Percentiles rank a stretch among this genome's conserved stretches.
phyloP scores from a whole-genome alignment of 2,113 vertebrate genomes.

The Stictonetta naevosa region DNA sequence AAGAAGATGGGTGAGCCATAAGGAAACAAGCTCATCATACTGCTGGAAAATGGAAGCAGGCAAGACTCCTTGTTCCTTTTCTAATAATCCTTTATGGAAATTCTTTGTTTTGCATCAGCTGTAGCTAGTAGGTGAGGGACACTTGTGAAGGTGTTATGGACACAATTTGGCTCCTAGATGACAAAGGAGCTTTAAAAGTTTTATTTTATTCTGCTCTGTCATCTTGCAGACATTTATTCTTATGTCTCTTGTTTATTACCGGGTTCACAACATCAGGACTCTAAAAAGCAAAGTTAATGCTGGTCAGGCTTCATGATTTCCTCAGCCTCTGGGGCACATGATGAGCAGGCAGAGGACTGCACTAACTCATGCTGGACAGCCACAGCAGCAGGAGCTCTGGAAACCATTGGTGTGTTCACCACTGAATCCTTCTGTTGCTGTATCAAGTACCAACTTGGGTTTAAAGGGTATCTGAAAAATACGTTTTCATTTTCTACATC shows the following conservation, averaged over 20 bases:
- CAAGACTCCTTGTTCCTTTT: background rate
- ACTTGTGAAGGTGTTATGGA: background rate
- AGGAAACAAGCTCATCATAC: background rate
- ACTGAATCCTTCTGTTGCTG: background rate
- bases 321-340: background rate
- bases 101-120: background rate
- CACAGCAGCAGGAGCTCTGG: background rate
- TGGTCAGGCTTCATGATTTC: background rate
- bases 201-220: background rate
- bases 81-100: background rate
- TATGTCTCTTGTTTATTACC: background rate
- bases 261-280: background rate
- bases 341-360: fast-evolving
- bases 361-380: background rate
- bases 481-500: background rate
- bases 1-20: background rate
- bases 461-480: background rate
- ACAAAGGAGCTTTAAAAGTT: background rate
- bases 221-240: background rate
- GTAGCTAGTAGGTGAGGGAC: background rate
- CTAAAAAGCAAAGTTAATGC: background rate
- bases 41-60: background rate
- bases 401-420: fast-evolving
- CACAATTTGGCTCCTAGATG: background rate
- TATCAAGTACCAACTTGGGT: background rate